These are phyloP conservation scores for Gracilinanus agilis DNA, from an alignment of 2,113 vertebrate species.

Conservation along the genomic window DNA sequence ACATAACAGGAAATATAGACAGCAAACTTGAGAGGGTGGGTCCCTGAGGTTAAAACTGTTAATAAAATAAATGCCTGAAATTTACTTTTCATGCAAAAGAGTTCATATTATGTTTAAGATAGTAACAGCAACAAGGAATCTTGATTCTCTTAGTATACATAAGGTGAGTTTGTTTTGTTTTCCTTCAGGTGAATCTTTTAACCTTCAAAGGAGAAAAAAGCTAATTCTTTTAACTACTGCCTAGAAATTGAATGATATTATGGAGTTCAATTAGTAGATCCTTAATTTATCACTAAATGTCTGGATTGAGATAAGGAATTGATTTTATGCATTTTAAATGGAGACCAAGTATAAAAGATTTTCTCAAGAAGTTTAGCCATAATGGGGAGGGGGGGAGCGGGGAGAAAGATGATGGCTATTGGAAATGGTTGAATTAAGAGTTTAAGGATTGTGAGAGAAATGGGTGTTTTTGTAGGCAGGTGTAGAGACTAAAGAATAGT, in stretches of 20 bases:
- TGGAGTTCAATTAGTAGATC: conserved; percentile 33
- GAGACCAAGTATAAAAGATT: background rate
- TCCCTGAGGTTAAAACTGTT: conserved; percentile 86
- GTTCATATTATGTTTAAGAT: conserved; percentile 66
- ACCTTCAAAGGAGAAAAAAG: conserved; percentile 48
- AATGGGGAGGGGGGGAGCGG: background rate
- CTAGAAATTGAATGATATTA: conserved; percentile 33
- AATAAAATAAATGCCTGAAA: conserved; percentile 82
- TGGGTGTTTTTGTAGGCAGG: background rate
- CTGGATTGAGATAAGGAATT: conserved; percentile 38
- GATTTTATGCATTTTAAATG: conserved; percentile 12
- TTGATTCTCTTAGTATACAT: conserved; percentile 40
- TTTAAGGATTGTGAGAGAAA: background rate
- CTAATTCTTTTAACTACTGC: conserved; percentile 24
- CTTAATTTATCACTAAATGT: conserved; percentile 32
- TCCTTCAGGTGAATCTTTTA: conserved; percentile 36
- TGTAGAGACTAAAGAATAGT: background rate
- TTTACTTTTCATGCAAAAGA: conserved; percentile 71
- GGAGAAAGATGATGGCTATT: background rate
- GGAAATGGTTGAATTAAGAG: background rate
- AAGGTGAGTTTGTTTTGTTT: conserved; percentile 81
- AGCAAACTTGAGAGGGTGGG: conserved; percentile 85
- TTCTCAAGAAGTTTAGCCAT: background rate
- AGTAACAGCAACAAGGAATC: conserved; percentile 65
- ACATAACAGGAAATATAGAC: conserved; percentile 87